Base-by-base conservation (phyloP, 1,140 invertebrate genomes). In the Hycleus phaleratus region DNA sequence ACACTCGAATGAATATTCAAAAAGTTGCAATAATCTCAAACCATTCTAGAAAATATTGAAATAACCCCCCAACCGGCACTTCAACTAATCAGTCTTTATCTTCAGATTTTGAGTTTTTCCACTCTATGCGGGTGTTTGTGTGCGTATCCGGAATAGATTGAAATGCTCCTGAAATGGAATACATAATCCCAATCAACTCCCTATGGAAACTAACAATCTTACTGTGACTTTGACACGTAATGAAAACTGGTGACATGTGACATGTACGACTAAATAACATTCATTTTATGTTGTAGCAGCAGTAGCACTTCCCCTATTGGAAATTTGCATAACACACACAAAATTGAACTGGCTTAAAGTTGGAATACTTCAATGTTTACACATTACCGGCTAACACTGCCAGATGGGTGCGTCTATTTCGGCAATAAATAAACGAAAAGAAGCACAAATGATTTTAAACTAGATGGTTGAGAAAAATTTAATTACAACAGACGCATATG, bases 1-100 rank as follows among this genome's bases (percentile, higher is more conserved):
- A 62, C 62, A 57, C 58, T 58, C 60, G 49, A 63, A 65, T 68
- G 66, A 63, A 68, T 65, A 68, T 68, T 63, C 66, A 68, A 58
- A 60, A 58, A 54, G 43, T 62, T 18, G 32, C 32, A 5, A 4
- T 47, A 38, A 55, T 46, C 48, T 45, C 51, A 60, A 60, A 60
- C 49, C 32, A 32, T 10, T 42, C 38, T 46, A 18, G 58, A 59
- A 32, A 59, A 59, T 54, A 59, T 59, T 46, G 46, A 49, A 40
- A 54, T 43, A 43, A 26, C 51, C 24, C 12, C 50, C 44, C 32
- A 24, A 32, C 48, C 7, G 32, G 7, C 7, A 32, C 4, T 0
- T 4, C 32, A 32, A 32, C 32, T 32, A 32, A 32, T 32, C 18
- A 18, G 1, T 18, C 18, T 18, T 18, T 18, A 18, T 18, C 18